Evolutionary conservation across 2,113 vertebrate genomes (phyloP).

Genomic region (Plestiodon gilberti): DNA sequence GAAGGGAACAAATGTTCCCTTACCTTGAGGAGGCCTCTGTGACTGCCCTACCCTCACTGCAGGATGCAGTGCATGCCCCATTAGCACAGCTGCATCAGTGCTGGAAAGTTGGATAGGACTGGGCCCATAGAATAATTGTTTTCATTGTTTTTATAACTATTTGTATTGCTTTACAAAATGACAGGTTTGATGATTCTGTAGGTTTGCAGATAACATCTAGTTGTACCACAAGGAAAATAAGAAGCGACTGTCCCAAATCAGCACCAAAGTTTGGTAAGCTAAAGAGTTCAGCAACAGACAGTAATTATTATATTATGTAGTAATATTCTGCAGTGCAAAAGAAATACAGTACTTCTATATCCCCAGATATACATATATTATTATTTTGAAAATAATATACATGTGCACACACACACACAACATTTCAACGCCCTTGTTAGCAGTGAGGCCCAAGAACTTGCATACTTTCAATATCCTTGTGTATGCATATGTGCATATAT

Average conservation of each 20-base stretch:
- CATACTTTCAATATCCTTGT: too few species aligned
- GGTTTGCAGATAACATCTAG: constrained; percentile 86
- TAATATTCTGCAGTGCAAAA: neutral
- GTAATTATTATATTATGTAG: neutral
- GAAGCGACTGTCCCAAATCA: constrained; percentile 85
- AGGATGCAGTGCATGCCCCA: too few species aligned
- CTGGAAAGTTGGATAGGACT: too few species aligned
- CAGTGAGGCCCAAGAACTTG: too few species aligned
- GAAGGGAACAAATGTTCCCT: too few species aligned
- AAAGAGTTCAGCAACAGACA: neutral
- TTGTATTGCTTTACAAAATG: constrained; percentile 41
- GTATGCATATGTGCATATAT: too few species aligned
- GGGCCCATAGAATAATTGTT: too few species aligned
- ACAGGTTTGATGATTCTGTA: constrained; percentile 86
- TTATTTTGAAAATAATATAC: neutral
- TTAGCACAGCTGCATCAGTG: too few species aligned
- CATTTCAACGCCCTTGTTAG: too few species aligned
- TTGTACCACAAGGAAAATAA: constrained; percentile 77
- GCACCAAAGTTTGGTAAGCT: constrained; percentile 88
- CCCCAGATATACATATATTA: neutral
- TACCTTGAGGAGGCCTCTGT: too few species aligned
- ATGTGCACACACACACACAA: too few species aligned
- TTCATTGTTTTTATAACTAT: neutral
- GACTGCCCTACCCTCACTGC: too few species aligned
- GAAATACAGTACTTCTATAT: neutral